These are phyloP conservation scores for Cossypha heuglini DNA, from an alignment of 2,797 vertebrate genomes.

Conservation along the genomic window DNA sequence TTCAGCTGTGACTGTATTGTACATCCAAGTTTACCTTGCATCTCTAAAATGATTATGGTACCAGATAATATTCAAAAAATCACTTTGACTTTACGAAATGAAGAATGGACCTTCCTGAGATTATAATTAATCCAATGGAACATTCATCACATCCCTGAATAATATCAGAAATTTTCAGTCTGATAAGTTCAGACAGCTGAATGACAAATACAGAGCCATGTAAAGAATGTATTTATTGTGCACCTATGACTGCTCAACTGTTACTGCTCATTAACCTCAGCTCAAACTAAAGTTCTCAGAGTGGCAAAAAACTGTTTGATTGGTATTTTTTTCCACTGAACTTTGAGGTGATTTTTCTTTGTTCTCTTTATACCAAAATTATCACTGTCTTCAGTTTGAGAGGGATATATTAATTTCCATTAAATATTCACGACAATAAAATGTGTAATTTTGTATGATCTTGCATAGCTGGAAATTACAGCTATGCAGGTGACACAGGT, in stretches of 20 bases:
- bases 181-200: background rate
- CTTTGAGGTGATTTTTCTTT: background rate
- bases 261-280: background rate
- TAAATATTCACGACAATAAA: background rate
- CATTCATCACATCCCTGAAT: background rate
- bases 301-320: background rate
- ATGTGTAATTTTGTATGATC: background rate
- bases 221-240: background rate
- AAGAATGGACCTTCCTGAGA: background rate
- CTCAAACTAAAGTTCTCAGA: background rate
- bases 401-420: background rate
- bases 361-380: background rate
- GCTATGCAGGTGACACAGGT: background rate
- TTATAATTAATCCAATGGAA: background rate
- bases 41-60: background rate
- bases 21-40: background rate
- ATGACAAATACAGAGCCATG: background rate
- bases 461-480: background rate
- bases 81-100: background rate
- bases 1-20: background rate
- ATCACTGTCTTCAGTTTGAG: background rate
- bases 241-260: background rate
- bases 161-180: background rate
- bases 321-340: background rate
- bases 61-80: background rate